Base-by-base conservation (phyloP, 2,113 vertebrate species). In the Isurus oxyrinchus region DNA sequence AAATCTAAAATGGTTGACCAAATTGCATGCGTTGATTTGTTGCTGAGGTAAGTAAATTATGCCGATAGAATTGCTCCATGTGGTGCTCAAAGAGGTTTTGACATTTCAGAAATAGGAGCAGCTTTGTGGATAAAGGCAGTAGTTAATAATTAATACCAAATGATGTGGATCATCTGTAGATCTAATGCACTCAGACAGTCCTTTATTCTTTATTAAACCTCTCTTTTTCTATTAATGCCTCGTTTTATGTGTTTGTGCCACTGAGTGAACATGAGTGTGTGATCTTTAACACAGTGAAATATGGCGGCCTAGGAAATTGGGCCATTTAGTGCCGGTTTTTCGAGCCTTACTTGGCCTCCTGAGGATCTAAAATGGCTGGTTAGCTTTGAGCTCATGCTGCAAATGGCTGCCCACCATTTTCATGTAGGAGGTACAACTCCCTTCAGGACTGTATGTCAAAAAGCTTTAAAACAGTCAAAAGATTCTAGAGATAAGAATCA, bases 81-180 rank as follows among this genome's bases (percentile, higher is more conserved):
- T 72, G 72, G 94, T 5, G 66, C 49, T 95, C 67, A 67, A 72
- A 95, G 94, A 69, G 44, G 94, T 27, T 53, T 72, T 95, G 94
- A 95, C 94, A 95, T 95, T 95, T 95, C 25, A 53, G 25, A 53
- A 72, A 49, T 53, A 49, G 67, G 94, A 72, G 66, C 66, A 31
- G 66, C 44, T 67, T 95, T 95, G 66, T 95, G 66, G 11, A 21
- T 55, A 55, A 53, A 69, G 67, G 61, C 66, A 31, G 63, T 31
- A 2, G 11, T 95, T 95, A 95, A 95, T 95, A 72, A 95, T 95
- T 95, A 67, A 94, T 67, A 67, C n/a, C 61, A 94, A 95, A 72
- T 31, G 94, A 72, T 72, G 66, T 31, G 44, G 44, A 53, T 72
- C 61, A 67, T 25, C 40, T 53, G 40, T 53, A 95, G 44, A 63